phyloP scores from a whole-genome alignment of 1,140 invertebrate species.

The Leptinotarsa defecta region DNA sequence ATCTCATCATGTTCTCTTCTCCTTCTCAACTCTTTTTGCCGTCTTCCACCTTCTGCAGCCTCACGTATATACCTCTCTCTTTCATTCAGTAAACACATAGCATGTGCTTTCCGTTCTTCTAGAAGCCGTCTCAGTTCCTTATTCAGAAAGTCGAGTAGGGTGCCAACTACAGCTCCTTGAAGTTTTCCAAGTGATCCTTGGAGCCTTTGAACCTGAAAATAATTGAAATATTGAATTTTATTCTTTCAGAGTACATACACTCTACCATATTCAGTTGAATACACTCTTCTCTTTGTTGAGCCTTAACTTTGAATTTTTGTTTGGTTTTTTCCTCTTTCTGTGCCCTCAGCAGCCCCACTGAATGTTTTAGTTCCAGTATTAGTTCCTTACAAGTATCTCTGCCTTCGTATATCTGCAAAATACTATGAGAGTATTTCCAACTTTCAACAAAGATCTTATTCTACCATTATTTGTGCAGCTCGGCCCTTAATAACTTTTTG shows the following conservation, averaged over 20 bases:
- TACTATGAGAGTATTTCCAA: neutral
- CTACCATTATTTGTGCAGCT: slow-evolving; percentile 71
- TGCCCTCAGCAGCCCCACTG: slow-evolving; percentile 64
- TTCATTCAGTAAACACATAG: slow-evolving; percentile 70
- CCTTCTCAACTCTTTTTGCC: slow-evolving; percentile 70
- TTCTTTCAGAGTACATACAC: neutral
- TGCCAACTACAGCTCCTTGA: slow-evolving; percentile 67
- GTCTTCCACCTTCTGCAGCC: slow-evolving; percentile 70
- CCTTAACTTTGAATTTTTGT: slow-evolving; percentile 57
- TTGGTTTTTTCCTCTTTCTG: slow-evolving; percentile 57
- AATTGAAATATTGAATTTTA: neutral
- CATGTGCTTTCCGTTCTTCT: slow-evolving; percentile 74
- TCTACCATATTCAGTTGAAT: slow-evolving; percentile 41
- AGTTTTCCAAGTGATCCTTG: slow-evolving; percentile 62
- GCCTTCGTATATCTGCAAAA: slow-evolving; percentile 70
- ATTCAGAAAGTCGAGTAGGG: slow-evolving; percentile 72
- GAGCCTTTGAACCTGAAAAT: slow-evolving; percentile 50
- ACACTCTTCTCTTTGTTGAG: slow-evolving; percentile 54
- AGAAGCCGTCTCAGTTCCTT: slow-evolving; percentile 74
- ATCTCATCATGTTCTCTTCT: slow-evolving; percentile 75
- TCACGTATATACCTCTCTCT: slow-evolving; percentile 71
- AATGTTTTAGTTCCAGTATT: slow-evolving; percentile 70
- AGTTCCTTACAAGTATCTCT: slow-evolving; percentile 68
- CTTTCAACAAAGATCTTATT: slow-evolving; percentile 31
- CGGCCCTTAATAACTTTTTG: slow-evolving; percentile 70